Evolutionary conservation across 1,140 invertebrate species (phyloP), one percentile per base, ranked within the genome.

Genomic region (Pseudomyrmex concolor): DNA sequence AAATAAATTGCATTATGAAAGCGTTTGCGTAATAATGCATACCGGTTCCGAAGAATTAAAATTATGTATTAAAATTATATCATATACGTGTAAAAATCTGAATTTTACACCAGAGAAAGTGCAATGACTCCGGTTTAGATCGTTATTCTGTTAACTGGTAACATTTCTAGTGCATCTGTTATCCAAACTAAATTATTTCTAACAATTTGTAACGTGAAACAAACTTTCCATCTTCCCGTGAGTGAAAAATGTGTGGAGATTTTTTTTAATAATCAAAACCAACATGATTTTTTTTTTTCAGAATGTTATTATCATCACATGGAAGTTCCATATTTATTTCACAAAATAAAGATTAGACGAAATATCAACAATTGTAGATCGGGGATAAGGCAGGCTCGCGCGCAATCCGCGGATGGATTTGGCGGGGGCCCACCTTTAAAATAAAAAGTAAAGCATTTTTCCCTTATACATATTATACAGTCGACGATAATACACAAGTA

Each of bases 271-370:
- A 34, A 34, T 34, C 7, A 34, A 34, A 34, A 34, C 5, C 2
- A 2, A 7, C 4, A 60, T 4, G 7, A 50, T 59, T 83, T 64
- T 84, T 83, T 64, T 84, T 92, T 93, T 93, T 92, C 80, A 90
- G 90, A 89, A 89, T 93, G 87, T 93, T 92, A 91, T 93, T 93
- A 94, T 94, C 92, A 93, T 91, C 92, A 93, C 92, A 93, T 93
- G 92, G 91, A 93, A 93, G 91, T 93, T 89, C 93, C 84, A 88
- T 89, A 92, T 92, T 88, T 85, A 88, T 92, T 80, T 89, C 87
- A 90, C 89, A 91, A 90, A 90, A 66, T 90, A 90, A 90, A 78
- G 88, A 90, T 86, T 55, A 89, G 81, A 92, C 84, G 67, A 91
- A 91, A 81, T 82, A 83, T 91, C 84, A 89, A 92, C 86, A 91